Evolutionary conservation across 1,140 invertebrate species (phyloP).

Genomic region (Reticulitermes speratus): DNA sequence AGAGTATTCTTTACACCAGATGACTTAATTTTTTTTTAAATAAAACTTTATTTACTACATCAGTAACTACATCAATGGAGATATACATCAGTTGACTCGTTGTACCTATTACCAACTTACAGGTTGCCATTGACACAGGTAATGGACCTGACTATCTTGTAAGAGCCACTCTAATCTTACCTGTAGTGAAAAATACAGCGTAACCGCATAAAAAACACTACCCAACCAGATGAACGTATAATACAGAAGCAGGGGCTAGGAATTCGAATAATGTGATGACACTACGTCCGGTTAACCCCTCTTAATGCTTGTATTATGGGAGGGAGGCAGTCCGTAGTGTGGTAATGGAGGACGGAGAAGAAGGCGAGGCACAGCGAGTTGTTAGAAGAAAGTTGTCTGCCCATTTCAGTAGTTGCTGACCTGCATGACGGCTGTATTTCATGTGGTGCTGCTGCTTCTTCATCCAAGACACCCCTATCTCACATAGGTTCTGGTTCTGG

Average conservation of each 20-base stretch:
- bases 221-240: too few species aligned
- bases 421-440: conserved; percentile 17
- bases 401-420: conserved; percentile 4
- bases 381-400: conserved; percentile 27
- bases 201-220: too few species aligned
- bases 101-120: too few species aligned
- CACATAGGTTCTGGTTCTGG: not conserved
- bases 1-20: too few species aligned
- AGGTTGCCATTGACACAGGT: too few species aligned
- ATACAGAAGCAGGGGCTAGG: not conserved
- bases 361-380: not conserved
- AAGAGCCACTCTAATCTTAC: too few species aligned
- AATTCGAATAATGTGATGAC: not conserved
- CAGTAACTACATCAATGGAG: too few species aligned
- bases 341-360: conserved; percentile 11
- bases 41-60: too few species aligned
- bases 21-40: too few species aligned
- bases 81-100: too few species aligned
- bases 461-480: not conserved
- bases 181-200: too few species aligned
- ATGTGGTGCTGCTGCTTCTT: not conserved
- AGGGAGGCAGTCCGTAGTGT: not conserved
- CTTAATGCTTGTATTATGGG: not conserved
- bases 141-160: too few species aligned
- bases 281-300: not conserved